Evolutionary conservation across 2,113 vertebrate genomes (phyloP).

Genomic region (Barbus barbus): DNA sequence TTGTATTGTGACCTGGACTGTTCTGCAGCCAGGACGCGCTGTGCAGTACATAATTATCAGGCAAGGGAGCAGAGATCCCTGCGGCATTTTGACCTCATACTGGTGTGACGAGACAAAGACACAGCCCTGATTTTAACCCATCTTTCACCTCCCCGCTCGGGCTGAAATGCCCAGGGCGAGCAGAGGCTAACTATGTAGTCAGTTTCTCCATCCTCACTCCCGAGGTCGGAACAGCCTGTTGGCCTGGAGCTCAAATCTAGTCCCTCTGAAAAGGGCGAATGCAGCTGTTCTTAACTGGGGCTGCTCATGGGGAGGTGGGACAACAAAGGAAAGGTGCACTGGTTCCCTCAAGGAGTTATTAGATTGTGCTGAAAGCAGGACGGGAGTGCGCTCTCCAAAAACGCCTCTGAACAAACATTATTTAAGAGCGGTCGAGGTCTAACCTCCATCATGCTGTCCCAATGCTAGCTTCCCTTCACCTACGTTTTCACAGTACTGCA

Average conservation of each 20-base stretch:
- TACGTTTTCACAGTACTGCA: neutral
- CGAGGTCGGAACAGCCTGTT: slow-evolving; percentile 52
- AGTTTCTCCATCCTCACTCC: slow-evolving; percentile 6
- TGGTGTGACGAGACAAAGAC: slow-evolving; percentile 53
- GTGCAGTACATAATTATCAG: slow-evolving; percentile 75
- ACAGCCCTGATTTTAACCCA: slow-evolving; percentile 12
- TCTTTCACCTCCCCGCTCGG: slow-evolving; percentile 11
- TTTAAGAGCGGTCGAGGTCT: slow-evolving; percentile 34
- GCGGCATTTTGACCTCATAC: slow-evolving; percentile 70
- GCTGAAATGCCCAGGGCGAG: slow-evolving; percentile 58
- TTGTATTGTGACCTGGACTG: slow-evolving; percentile 64
- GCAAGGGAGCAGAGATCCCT: slow-evolving; percentile 71
- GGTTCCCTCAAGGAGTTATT: slow-evolving; percentile 61
- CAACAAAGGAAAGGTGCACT: slow-evolving; percentile 1
- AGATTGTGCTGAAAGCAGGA: slow-evolving; percentile 47
- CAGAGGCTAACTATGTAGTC: slow-evolving; percentile 61
- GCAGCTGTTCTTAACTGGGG: slow-evolving; percentile 50
- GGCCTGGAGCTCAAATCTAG: slow-evolving; percentile 35
- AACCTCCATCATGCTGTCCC: slow-evolving; percentile 1
- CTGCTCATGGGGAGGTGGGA: slow-evolving; percentile 39
- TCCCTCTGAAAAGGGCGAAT: slow-evolving; percentile 42
- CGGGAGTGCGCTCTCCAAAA: slow-evolving; percentile 29
- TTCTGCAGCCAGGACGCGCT: slow-evolving; percentile 65
- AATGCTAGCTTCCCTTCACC: neutral
- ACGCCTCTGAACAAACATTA: slow-evolving; percentile 53